A percentile compares a stretch with the other conserved stretches of the same genome.
Conservation (phyloP, 2,113 vertebrate species). For the Nicator chloris region DNA sequence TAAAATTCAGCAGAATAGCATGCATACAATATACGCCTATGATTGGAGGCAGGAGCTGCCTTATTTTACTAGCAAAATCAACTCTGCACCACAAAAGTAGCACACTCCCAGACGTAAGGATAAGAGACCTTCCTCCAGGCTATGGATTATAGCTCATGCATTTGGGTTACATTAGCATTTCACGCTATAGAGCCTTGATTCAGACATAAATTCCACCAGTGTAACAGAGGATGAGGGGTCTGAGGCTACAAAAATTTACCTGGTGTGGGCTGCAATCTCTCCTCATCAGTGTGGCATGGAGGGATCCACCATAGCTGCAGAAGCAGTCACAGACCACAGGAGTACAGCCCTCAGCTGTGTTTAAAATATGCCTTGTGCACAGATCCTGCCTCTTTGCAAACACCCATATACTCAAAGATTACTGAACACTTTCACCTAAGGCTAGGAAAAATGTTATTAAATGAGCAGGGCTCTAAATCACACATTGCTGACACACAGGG, state of each 20-base stretch:
- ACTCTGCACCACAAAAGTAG: slow-evolving; percentile 41
- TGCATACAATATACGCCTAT: not conserved
- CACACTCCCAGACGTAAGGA: slow-evolving; percentile 28
- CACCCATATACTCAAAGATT: not conserved
- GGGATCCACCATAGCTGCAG: not conserved
- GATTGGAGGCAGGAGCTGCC: slow-evolving; percentile 26
- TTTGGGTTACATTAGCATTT: slow-evolving; percentile 73
- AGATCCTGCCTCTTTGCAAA: not conserved
- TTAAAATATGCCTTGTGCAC: not conserved
- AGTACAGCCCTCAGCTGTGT: not conserved
- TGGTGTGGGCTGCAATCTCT: not conserved
- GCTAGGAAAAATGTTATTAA: not conserved
- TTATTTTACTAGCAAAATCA: slow-evolving; percentile 60
- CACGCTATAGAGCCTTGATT: slow-evolving; percentile 29
- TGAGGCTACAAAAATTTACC: not conserved
- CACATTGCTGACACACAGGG: not conserved
- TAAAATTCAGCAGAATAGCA: slow-evolving; percentile 12
- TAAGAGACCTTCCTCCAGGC: slow-evolving; percentile 68
- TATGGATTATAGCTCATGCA: slow-evolving; percentile 68
- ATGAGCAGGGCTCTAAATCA: not conserved
- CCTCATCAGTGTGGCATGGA: not conserved
- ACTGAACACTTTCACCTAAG: not conserved
- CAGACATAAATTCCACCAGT: slow-evolving; percentile 31
- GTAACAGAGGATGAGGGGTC: slow-evolving; percentile 5
- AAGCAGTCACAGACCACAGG: not conserved